Evolutionary conservation across 2,888 invertebrate genomes (phyloP).

Genomic region (Xylota sylvarum): DNA sequence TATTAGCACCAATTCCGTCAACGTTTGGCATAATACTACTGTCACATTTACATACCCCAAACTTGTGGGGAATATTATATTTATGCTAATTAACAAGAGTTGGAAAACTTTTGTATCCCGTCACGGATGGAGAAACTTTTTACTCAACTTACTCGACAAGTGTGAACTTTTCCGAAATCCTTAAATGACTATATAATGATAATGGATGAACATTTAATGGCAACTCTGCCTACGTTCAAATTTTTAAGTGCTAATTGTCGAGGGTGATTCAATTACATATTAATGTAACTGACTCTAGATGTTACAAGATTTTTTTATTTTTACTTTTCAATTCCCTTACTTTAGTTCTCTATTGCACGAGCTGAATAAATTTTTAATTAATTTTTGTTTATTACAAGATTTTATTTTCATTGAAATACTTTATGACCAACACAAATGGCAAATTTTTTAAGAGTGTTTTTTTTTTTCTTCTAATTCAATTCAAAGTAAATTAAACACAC

Average conservation of each 20-base stretch:
- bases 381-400: constrained; percentile 1
- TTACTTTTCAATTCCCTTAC: neutral
- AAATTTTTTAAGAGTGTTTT: neutral
- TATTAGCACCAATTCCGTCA: neutral
- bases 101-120: constrained; percentile 19
- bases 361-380: constrained; percentile 6
- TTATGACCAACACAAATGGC: neutral
- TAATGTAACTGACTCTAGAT: neutral
- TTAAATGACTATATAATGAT: constrained; percentile 28
- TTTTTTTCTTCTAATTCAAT: neutral
- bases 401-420: neutral
- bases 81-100: constrained; percentile 41
- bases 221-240: neutral
- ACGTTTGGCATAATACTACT: neutral
- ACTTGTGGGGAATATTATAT: constrained; percentile 10
- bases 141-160: constrained; percentile 13
- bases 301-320: constrained; percentile 5
- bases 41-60: neutral
- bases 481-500: neutral
- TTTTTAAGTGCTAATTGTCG: constrained; percentile 7
- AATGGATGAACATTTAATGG: constrained; percentile 43
- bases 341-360: neutral
- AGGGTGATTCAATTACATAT: neutral
- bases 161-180: constrained; percentile 23
- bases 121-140: constrained; percentile 31